These are phyloP conservation scores for Orthosia incerta DNA, from an alignment of 2,888 invertebrate genomes.

Conservation along the genomic window DNA sequence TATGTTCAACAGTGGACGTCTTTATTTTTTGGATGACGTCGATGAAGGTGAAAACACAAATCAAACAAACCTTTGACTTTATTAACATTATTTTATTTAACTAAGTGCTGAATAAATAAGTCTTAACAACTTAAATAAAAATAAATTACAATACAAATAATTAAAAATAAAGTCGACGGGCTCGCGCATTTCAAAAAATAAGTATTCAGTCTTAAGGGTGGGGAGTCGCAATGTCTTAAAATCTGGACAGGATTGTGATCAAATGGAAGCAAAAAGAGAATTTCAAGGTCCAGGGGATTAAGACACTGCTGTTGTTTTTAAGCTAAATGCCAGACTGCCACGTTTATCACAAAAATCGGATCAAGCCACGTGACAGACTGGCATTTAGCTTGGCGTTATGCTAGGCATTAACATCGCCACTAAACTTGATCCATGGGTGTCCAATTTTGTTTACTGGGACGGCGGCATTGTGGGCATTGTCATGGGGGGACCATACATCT, in stretches of 20 bases:
- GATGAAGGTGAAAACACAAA: slow-evolving; percentile 30
- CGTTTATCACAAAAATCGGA: slow-evolving; percentile 76
- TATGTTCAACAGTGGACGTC: too few relatives aligned
- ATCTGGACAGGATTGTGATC: slow-evolving; percentile 69
- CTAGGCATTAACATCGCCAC: slow-evolving; percentile 76
- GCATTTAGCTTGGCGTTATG: slow-evolving; percentile 85
- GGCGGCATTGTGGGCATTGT: slow-evolving; percentile 74
- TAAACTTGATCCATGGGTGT: slow-evolving; percentile 84
- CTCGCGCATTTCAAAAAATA: slow-evolving; percentile 83
- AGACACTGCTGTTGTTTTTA: slow-evolving; percentile 81
- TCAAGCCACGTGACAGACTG: slow-evolving; percentile 88
- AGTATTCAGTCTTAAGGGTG: slow-evolving; percentile 83
- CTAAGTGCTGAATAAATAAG: slow-evolving; percentile 89
- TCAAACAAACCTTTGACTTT: slow-evolving; percentile 61
- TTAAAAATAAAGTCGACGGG: slow-evolving; percentile 89
- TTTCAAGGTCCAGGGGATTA: slow-evolving; percentile 77
- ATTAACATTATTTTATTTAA: slow-evolving; percentile 77
- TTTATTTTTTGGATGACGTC: too few relatives aligned
- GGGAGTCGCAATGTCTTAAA: slow-evolving; percentile 79
- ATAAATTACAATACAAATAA: slow-evolving; percentile 80
- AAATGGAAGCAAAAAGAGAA: slow-evolving; percentile 65
- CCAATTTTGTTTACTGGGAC: slow-evolving; percentile 84
- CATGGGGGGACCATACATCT: slow-evolving; percentile 81
- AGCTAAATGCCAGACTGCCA: slow-evolving; percentile 90
- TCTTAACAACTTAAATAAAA: slow-evolving; percentile 84